These are phyloP conservation scores for Psococerastis gibbosa DNA, from an alignment of 2,888 invertebrate species.

Conservation along the genomic window DNA sequence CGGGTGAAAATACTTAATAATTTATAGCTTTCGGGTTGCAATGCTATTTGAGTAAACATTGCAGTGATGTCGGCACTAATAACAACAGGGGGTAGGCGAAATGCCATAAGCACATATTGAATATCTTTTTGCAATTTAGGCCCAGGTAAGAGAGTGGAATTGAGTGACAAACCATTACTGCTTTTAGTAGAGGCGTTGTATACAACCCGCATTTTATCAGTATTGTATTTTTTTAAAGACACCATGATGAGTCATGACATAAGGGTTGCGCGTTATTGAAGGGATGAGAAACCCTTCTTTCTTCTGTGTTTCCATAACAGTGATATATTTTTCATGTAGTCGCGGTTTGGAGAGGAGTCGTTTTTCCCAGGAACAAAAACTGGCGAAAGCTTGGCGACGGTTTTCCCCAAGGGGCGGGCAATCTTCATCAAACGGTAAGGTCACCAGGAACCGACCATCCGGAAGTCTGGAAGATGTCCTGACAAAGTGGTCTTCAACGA, in stretches of 20 bases:
- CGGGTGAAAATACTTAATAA: conserved; percentile 19
- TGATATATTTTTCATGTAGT: no score
- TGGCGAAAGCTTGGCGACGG: no score
- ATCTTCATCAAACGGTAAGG: background rate
- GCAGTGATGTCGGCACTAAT: conserved; percentile 20
- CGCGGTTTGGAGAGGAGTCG: no score
- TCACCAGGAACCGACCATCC: background rate
- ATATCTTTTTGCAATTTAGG: background rate
- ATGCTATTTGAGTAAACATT: conserved; percentile 20
- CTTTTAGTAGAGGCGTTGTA: background rate
- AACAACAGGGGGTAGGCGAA: conserved; percentile 11
- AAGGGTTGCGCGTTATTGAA: no score
- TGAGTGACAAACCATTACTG: background rate
- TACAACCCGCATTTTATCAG: background rate
- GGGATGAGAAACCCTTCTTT: no score
- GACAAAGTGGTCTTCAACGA: background rate
- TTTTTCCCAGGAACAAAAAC: no score
- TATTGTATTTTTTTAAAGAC: background rate
- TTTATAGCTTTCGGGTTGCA: conserved; percentile 16
- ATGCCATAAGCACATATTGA: background rate
- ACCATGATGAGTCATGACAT: no score
- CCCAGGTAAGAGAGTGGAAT: background rate
- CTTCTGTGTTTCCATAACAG: no score
- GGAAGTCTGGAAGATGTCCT: background rate
- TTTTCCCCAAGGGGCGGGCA: background rate